These are phyloP conservation scores for Alligator mississippiensis DNA, from an alignment of 2,113 vertebrate genomes.

Conservation along the genomic window DNA sequence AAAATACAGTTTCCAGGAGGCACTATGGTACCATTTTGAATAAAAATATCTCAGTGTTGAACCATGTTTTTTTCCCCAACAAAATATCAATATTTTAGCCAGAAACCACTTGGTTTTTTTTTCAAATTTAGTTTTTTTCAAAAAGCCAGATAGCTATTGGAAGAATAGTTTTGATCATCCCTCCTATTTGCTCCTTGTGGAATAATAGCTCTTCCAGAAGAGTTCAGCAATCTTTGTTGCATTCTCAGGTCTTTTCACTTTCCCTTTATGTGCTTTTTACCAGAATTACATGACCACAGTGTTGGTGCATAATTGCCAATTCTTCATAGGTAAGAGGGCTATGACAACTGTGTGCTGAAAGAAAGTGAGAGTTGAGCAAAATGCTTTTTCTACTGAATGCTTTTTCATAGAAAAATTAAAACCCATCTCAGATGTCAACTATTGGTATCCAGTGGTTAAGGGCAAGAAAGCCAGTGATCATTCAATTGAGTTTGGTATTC, in stretches of 20 bases:
- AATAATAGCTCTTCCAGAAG: neutral
- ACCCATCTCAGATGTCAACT: conserved; percentile 27
- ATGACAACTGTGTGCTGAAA: conserved; percentile 26
- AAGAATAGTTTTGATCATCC: neutral
- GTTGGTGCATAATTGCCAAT: neutral
- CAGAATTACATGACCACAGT: neutral
- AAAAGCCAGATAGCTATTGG: neutral
- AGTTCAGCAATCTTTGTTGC: neutral
- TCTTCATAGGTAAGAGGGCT: conserved; percentile 1
- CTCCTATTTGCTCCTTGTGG: neutral
- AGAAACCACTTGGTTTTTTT: neutral
- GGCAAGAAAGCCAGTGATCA: conserved; percentile 3
- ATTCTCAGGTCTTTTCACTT: neutral
- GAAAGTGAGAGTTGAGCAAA: conserved; percentile 56
- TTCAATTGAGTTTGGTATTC: neutral
- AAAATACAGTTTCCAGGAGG: neutral
- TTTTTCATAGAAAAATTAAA: conserved; percentile 28
- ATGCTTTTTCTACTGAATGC: conserved; percentile 29
- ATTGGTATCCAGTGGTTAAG: neutral
- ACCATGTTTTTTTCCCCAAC: neutral
- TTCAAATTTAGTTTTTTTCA: neutral
- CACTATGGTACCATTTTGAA: neutral
- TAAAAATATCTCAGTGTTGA: neutral
- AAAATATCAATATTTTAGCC: neutral
- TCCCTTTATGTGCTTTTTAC: conserved; percentile 6